Base-by-base conservation (phyloP, 2,888 invertebrate species). In the Serrognathus titanus region DNA sequence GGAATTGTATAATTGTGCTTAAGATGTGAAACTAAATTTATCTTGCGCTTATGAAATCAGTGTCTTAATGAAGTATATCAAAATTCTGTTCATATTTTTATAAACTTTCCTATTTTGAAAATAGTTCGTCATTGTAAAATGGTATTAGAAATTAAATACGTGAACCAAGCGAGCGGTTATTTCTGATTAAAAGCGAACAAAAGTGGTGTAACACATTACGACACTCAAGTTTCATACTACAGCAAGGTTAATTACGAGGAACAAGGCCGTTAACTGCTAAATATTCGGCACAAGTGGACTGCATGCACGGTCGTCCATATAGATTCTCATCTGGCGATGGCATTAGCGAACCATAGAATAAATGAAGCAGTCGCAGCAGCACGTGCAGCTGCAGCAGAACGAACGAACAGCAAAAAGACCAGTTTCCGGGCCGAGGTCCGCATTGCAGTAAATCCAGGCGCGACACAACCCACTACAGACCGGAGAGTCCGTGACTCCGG, bases 401-500 rank as follows among this genome's bases (percentile, higher is more conserved):
- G 56, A 60, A 61, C 55, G 55, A 59, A 55, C 47, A 48, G 48
- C 46, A 55, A 54, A 61, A 59, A 61, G 61, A 57, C 16, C 59
- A 66, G 63, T 65, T 62, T 63, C 67, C 63, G 65, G 67, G 58
- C 64, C 52, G 48, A 59, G 61, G 62, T 64, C 63, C 60, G 66
- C 63, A 58, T 53, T 64, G 66, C 65, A 66, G 67, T 63, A 65
- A 67, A 64, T 64, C 63, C 61, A 61, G 63, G 62, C 63, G 63
- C 63, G 63, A 64, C 63, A 62, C 65, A 59, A 65, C 65, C 65
- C 64, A 64, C 43, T 43, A 43, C 43, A 43, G 43, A 43, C 43
- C 43, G 16, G 24, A 43, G 43, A 43, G 43, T 43, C 43, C 43
- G 43, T 43, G 43, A 43, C 43, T 43, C 43, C 16, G 43, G 43